Evolutionary conservation across 2,797 vertebrate genomes (phyloP).

Genomic region (Labeo calbasu): DNA sequence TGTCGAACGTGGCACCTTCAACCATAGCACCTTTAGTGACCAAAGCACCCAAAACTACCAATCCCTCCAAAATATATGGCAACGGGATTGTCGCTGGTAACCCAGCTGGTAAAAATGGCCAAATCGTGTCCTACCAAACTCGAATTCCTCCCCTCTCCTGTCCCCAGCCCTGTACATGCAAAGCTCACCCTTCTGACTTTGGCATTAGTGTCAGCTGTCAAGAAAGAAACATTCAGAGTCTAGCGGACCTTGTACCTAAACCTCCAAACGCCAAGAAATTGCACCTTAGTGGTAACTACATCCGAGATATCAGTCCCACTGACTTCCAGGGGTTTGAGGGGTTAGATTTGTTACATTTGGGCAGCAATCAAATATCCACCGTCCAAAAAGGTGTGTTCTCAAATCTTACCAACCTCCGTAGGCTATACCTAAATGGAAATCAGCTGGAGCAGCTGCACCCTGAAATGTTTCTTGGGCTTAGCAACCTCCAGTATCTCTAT

Average conservation of each 20-base stretch:
- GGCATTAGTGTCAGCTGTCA: slow-evolving; percentile 97
- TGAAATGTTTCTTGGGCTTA: slow-evolving; percentile 95
- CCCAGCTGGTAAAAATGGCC: slow-evolving; percentile 86
- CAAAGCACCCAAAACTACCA: slow-evolving; percentile 90
- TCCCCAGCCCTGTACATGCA: slow-evolving; percentile 91
- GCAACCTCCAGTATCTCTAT: slow-evolving; percentile 96
- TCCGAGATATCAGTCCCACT: slow-evolving; percentile 84
- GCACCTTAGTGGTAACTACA: slow-evolving; percentile 94
- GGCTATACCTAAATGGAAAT: slow-evolving; percentile 96
- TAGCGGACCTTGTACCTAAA: slow-evolving; percentile 88
- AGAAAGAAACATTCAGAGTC: slow-evolving; percentile 89
- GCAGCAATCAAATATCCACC: slow-evolving; percentile 91
- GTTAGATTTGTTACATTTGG: slow-evolving; percentile 94
- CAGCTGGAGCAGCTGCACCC: slow-evolving; percentile 93
- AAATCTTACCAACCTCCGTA: slow-evolving; percentile 94
- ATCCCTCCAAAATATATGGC: slow-evolving; percentile 94
- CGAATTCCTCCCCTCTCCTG: slow-evolving; percentile 89
- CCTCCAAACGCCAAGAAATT: slow-evolving; percentile 95
- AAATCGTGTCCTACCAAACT: slow-evolving; percentile 92
- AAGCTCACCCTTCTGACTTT: slow-evolving; percentile 94
- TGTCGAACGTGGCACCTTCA: slow-evolving; percentile 84
- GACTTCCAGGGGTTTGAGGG: slow-evolving; percentile 94
- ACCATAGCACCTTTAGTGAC: slow-evolving; percentile 84
- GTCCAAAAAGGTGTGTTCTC: slow-evolving; percentile 92
- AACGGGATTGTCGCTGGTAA: slow-evolving; percentile 95